Evolutionary conservation across 1,140 invertebrate species (phyloP), one percentile per base, ranked within the genome.

Genomic region (Halictus rubicundus): DNA sequence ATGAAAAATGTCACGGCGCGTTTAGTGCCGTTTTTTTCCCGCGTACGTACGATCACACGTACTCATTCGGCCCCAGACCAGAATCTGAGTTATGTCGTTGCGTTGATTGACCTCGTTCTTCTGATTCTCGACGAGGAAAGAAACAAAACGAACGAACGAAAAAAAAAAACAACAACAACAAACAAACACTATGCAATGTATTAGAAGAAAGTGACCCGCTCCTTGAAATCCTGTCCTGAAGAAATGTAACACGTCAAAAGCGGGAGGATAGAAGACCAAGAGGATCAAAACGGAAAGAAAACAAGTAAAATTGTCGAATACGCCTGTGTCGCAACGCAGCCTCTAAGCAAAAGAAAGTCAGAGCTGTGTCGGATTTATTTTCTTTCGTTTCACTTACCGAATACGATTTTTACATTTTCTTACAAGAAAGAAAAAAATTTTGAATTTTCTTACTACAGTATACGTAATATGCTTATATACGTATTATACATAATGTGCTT

Each of bases 261-360:
- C 75, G 52, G 72, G 54, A 57, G 75, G 72, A 52, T 86, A 69
- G 71, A 86, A 61, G 81, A 86, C 79, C 71, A 87, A 86, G 84
- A 86, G 66, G 79, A 87, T 85, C 63, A 57, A 25, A 57, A 27
- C 61, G 75, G 78, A 16, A 77, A 64, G 61, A 59, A 66, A 72
- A 46, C 74, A 72, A 72, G 70, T 76, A 84, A 84, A 85, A 65
- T 46, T 39, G 37, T 84, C 52, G 54, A 52, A 72, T 61, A 72
- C 60, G 25, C 2, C 12, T 63, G 12, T 54, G 65, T 49, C 42
- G 57, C 42, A 52, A 16, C 42, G 19, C 25, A 14, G 61, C 6
- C 25, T 68, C 32, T 52, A n/a, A 39, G 5, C 12, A 27, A 59
- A 52, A 32, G 65, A 59, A 25, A 14, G 70, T 79, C 52, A 0